phyloP scores from a whole-genome alignment of 2,797 vertebrate genomes.

The Lepus oiostolus region DNA sequence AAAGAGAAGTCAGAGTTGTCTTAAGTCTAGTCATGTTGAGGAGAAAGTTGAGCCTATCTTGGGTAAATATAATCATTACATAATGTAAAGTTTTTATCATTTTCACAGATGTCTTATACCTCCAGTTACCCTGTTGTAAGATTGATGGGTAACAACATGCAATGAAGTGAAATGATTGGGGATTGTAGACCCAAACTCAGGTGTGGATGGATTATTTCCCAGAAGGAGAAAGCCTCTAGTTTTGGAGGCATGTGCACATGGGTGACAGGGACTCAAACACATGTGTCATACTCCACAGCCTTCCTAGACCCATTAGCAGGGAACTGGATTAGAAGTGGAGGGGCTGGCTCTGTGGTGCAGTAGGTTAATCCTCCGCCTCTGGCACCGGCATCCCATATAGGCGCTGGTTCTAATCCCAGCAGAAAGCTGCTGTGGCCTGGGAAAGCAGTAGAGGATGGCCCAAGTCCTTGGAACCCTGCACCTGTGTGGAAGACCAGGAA shows the following conservation, averaged over 20 bases:
- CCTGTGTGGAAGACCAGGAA: too few relatives aligned
- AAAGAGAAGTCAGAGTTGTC: neutral
- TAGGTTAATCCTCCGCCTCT: too few relatives aligned
- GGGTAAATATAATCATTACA: neutral
- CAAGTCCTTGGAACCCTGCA: too few relatives aligned
- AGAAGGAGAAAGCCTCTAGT: neutral
- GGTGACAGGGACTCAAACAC: too few relatives aligned
- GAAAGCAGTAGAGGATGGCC: too few relatives aligned
- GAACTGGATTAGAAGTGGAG: too few relatives aligned
- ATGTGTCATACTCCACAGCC: too few relatives aligned
- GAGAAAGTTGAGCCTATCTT: neutral
- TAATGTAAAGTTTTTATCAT: neutral
- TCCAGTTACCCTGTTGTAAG: neutral
- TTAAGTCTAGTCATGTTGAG: neutral
- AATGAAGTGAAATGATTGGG: neutral
- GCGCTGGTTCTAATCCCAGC: too few relatives aligned
- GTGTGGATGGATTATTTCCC: neutral
- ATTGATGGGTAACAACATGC: neutral
- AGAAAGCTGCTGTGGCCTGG: too few relatives aligned
- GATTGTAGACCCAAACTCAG: neutral
- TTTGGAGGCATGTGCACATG: neutral
- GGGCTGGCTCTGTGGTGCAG: too few relatives aligned
- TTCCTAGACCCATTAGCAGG: too few relatives aligned
- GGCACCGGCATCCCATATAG: too few relatives aligned
- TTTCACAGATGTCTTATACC: neutral